Evolutionary conservation across 2,113 vertebrate species (phyloP).

Genomic region (Uropsilus gracilis): DNA sequence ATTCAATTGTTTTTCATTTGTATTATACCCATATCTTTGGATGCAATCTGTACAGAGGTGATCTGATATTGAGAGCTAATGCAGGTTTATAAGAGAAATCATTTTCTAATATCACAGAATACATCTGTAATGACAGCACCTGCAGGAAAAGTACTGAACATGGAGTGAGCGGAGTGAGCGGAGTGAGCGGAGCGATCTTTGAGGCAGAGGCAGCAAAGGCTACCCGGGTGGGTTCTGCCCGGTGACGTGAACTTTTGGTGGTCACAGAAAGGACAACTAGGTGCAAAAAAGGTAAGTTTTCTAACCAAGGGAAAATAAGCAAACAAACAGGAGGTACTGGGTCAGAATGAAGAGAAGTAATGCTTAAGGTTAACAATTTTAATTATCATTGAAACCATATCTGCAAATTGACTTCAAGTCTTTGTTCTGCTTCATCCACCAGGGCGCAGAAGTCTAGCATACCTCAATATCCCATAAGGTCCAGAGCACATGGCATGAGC

Average conservation of each 20-base stretch:
- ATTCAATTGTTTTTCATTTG: background rate
- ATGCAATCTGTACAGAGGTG: background rate
- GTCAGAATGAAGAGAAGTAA: background rate
- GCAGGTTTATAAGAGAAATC: background rate
- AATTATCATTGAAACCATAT: background rate
- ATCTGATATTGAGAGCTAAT: background rate
- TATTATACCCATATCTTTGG: background rate
- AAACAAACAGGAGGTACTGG: background rate
- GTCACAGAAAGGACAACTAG: background rate
- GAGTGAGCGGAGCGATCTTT: background rate
- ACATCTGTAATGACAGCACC: background rate
- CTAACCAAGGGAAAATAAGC: background rate
- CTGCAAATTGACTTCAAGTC: background rate
- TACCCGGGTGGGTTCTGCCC: no score
- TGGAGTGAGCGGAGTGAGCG: no score
- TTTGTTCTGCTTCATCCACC: background rate
- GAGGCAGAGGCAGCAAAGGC: no score
- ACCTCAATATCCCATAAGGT: background rate
- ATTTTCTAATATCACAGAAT: conserved; percentile 62
- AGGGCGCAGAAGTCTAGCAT: background rate
- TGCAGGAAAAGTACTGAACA: background rate
- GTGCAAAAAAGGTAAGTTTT: background rate
- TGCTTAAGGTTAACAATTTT: background rate
- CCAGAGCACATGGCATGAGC: background rate
- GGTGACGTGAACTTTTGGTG: conserved; percentile 42